A percentile compares a stretch with the other conserved stretches of the same genome.
Conservation (phyloP, 2,797 vertebrate species). For the Eidolon dupreanum region DNA sequence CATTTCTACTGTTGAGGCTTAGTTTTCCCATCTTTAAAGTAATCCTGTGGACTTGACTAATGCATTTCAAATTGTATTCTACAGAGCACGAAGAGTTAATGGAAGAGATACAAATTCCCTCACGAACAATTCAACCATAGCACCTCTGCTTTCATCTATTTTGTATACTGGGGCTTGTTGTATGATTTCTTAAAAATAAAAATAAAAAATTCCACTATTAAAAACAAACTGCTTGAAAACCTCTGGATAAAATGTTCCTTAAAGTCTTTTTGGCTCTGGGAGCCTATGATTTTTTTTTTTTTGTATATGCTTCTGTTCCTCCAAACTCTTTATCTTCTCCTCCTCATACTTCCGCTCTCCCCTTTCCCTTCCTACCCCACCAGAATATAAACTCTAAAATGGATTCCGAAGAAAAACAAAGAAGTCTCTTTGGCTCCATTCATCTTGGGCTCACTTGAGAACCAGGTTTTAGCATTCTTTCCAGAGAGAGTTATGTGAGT, state of each 20-base stretch:
- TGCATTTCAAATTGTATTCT: slow-evolving; percentile 22
- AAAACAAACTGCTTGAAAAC: slow-evolving; percentile 28
- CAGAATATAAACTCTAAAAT: slow-evolving; percentile 24
- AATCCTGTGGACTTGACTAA: background rate
- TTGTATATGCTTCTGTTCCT: background rate
- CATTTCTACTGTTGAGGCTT: background rate
- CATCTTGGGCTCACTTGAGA: slow-evolving; percentile 21
- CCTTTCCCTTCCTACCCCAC: background rate
- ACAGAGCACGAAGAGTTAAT: background rate
- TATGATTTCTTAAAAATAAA: slow-evolving; percentile 26
- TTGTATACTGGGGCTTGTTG: background rate
- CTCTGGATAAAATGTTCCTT: slow-evolving; percentile 2
- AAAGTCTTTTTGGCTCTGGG: background rate
- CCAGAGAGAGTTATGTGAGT: slow-evolving; percentile 59
- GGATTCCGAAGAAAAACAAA: slow-evolving; percentile 45
- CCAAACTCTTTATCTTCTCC: background rate
- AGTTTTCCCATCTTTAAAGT: background rate
- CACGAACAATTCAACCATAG: background rate
- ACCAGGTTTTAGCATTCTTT: slow-evolving; percentile 42
- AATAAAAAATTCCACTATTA: background rate
- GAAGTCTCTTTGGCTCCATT: background rate
- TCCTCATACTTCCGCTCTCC: background rate
- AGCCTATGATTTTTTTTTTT: background rate
- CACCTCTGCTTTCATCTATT: background rate
- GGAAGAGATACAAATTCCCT: background rate